phyloP scores from a whole-genome alignment of 2,888 invertebrate species.

The Elegia similella region DNA sequence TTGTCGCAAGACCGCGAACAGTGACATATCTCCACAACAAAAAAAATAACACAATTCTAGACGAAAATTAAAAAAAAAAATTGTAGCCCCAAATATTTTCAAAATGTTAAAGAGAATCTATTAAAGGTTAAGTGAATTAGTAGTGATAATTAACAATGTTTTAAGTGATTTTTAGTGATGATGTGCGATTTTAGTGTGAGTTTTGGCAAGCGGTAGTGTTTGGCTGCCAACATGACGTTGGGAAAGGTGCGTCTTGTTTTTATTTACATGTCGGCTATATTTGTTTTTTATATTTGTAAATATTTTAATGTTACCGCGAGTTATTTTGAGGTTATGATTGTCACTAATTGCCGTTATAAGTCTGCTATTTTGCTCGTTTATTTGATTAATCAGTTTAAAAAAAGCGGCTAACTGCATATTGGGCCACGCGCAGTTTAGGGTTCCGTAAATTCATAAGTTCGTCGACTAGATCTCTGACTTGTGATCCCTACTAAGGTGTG shows the following conservation, averaged over 20 bases:
- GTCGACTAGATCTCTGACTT: too few relatives aligned
- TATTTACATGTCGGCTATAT: slow-evolving; percentile 36
- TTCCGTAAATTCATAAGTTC: too few relatives aligned
- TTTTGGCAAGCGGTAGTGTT: slow-evolving; percentile 47
- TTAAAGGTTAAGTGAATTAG: neutral
- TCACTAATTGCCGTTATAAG: neutral
- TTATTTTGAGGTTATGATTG: slow-evolving; percentile 5
- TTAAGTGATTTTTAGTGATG: slow-evolving; percentile 35
- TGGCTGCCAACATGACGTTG: slow-evolving; percentile 61
- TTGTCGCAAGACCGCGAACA: slow-evolving; percentile 37
- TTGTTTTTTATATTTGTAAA: slow-evolving; percentile 11
- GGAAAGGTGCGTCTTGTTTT: slow-evolving; percentile 52
- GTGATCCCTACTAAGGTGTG: too few relatives aligned
- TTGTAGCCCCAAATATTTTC: neutral
- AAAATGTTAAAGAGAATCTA: neutral
- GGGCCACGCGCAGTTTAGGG: too few relatives aligned
- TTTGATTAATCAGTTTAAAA: too few relatives aligned
- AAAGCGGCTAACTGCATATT: too few relatives aligned
- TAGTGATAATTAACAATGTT: slow-evolving; percentile 21
- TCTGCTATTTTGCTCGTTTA: too few relatives aligned
- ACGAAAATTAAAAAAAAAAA: neutral
- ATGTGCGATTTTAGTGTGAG: slow-evolving; percentile 37
- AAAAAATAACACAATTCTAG: slow-evolving; percentile 12
- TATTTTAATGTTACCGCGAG: neutral
- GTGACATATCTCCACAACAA: slow-evolving; percentile 21